Evolutionary conservation across 2,888 invertebrate genomes (phyloP).

Genomic region (Pteria penguin): DNA sequence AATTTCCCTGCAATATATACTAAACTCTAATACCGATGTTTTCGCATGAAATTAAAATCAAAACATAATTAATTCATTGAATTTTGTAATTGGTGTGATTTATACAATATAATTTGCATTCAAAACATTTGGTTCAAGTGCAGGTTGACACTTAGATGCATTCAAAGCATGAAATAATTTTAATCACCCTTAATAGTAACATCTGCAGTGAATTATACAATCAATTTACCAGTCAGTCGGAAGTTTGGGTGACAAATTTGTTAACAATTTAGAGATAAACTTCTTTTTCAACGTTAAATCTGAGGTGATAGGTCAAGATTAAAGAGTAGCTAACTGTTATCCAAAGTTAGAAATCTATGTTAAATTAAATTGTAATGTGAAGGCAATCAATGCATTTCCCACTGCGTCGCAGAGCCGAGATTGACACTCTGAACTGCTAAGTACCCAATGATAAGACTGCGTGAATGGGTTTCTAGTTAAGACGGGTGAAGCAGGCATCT

Average conservation of each 20-base stretch:
- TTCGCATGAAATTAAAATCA: no score
- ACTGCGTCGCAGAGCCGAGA: slow-evolving; percentile 22
- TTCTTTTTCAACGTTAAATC: slow-evolving; percentile 35
- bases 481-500: slow-evolving; percentile 7
- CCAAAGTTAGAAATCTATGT: slow-evolving; percentile 33
- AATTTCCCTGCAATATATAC: no score
- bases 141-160: no score
- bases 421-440: slow-evolving; percentile 33
- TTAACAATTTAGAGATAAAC: slow-evolving; percentile 38
- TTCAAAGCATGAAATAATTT: neutral
- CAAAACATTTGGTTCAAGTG: no score
- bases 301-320: slow-evolving; percentile 38
- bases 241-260: slow-evolving; percentile 14
- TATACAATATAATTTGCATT: no score
- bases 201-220: neutral
- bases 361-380: slow-evolving; percentile 28
- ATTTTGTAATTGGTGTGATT: no score
- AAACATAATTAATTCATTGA: no score
- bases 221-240: slow-evolving; percentile 9
- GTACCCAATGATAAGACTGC: slow-evolving; percentile 23
- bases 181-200: neutral
- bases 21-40: no score
- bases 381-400: slow-evolving; percentile 28
- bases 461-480: slow-evolving; percentile 26
- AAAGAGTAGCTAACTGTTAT: slow-evolving; percentile 34